Base-by-base conservation (phyloP, 53 echinoderm and acorn worm species). In the Zoroaster sp. region DNA sequence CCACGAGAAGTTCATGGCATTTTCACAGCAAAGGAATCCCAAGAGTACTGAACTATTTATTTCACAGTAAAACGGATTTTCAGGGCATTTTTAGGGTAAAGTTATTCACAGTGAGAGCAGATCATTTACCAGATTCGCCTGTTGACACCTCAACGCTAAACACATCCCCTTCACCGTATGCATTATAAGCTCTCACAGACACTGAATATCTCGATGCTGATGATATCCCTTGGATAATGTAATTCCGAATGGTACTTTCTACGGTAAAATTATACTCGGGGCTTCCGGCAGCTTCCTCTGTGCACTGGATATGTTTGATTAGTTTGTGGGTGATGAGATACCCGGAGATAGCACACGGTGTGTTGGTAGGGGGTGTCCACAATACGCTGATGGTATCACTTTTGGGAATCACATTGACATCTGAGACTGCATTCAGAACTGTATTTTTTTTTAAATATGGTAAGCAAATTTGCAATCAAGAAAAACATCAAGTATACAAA, bases 261-360 rank as follows among this genome's bases (percentile, higher is more conserved):
- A 67, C 15, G 1, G 65, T 69, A 4, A 33, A 32, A 59, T 51
- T 79, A 12, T 37, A 11, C 35, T 37, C 71, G 6, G 1, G 3
- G 35, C 17, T 37, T 13, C 7, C 34, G 25, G 7, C 30, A 33
- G 7, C 17, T 17, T 11, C 2, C 43, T 8, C 85, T 14, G 47
- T 5, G 21, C 85, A 85, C 15, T 70, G 72, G 10, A 0, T 36
- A 35, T 71, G n/a, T 20, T 49, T 46, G 12, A 47, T 0, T 3
- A 85, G 72, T 35, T 70, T 69, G 85, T 85, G 35, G 40, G 46
- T 70, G 47, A 85, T 70, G 34, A 85, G 52, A 23, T 85, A 85
- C 46, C 0, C 8, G 49, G 49, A 47, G 85, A 85, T 85, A n/a
- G 10, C 4, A 70, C 85, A 85, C 0, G 38, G 4, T 21, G 15